Conservation (phyloP, 1,140 invertebrate species). For the Mesaphorura yosii region DNA sequence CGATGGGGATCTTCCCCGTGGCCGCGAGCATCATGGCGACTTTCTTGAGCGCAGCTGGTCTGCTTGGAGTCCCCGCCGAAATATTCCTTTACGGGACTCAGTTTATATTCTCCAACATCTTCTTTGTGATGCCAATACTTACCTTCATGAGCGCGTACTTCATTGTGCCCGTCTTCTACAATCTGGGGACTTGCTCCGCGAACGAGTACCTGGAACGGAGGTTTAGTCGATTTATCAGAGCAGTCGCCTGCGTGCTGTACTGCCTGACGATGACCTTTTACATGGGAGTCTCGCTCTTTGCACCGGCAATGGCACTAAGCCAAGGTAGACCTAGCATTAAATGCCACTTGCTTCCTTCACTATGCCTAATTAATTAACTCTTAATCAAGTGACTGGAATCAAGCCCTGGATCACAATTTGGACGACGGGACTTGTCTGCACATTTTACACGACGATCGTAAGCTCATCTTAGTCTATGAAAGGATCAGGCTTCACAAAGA, state of each 20-base stretch:
- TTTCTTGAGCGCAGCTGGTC: slow-evolving; percentile 23
- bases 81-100: slow-evolving; percentile 8
- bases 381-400: slow-evolving; percentile 20
- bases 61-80: slow-evolving; percentile 18
- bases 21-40: slow-evolving; percentile 28
- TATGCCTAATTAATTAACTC: no score
- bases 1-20: slow-evolving; percentile 20
- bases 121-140: neutral
- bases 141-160: neutral
- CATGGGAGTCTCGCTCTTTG: slow-evolving; percentile 31
- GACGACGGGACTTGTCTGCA: slow-evolving; percentile 16
- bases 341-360: neutral
- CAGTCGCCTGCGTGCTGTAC: slow-evolving; percentile 15
- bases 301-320: slow-evolving; percentile 27
- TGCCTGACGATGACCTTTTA: slow-evolving; percentile 24
- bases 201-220: slow-evolving; percentile 30
- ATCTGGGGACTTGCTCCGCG: slow-evolving; percentile 11
- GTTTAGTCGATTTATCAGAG: slow-evolving; percentile 19
- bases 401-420: slow-evolving; percentile 16
- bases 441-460: slow-evolving; percentile 20
- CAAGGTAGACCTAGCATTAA: neutral
- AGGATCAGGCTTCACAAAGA: neutral
- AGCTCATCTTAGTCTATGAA: neutral
- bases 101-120: slow-evolving; percentile 1
- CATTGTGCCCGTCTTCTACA: slow-evolving; percentile 19